A percentile compares a stretch with the other conserved stretches of the same genome.
phyloP scores from a whole-genome alignment of 2,888 invertebrate genomes.

The Aradus depressus region DNA sequence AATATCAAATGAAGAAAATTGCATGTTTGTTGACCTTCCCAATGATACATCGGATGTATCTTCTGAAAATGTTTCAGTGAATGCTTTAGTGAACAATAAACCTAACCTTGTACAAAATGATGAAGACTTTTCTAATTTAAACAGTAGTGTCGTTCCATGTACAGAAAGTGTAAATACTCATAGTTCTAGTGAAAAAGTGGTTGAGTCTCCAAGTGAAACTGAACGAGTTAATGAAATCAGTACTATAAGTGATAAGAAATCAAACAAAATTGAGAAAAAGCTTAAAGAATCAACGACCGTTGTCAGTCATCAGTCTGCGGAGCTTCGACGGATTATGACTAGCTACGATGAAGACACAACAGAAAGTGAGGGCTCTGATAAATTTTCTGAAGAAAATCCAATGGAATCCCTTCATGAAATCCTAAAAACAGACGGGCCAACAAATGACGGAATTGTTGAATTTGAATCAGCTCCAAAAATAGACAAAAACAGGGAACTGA shows the following conservation, averaged over 20 bases:
- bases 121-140: too few species aligned
- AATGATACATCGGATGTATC: neutral
- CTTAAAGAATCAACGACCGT: conserved; percentile 1
- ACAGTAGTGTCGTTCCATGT: too few species aligned
- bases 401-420: too few species aligned
- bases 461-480: neutral
- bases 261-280: neutral
- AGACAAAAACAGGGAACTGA: neutral
- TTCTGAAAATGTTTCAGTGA: conserved; percentile 1
- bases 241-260: neutral
- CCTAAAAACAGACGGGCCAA: neutral
- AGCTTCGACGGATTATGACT: conserved; percentile 12
- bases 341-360: conserved; percentile 12
- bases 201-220: too few species aligned
- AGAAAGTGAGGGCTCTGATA: conserved; percentile 10
- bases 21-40: conserved; percentile 2
- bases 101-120: too few species aligned
- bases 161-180: too few species aligned
- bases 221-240: too few species aligned
- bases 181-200: too few species aligned
- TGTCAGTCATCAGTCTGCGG: conserved; percentile 12
- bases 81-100: conserved; percentile 8
- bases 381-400: too few species aligned
- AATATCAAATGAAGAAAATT: conserved; percentile 7
- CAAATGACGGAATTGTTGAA: neutral